A percentile compares a stretch with the other conserved stretches of the same genome.
Conservation (phyloP, 2,113 vertebrate genomes). For the Anarhynchus alexandrinus region DNA sequence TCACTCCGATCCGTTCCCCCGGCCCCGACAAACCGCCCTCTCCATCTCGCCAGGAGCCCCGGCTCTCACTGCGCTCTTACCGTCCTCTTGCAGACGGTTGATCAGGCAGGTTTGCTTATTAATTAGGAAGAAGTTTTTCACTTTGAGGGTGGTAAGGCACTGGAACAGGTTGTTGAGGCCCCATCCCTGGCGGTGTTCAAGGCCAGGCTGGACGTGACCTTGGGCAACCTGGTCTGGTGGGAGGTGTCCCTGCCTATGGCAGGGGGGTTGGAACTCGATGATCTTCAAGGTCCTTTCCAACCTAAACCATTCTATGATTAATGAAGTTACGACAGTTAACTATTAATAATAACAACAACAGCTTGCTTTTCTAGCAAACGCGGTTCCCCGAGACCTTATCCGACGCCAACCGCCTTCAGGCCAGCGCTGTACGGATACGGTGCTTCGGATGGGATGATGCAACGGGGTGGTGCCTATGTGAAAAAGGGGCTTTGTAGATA, state of each 20-base stretch:
- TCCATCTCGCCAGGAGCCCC: background rate
- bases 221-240: too few species aligned
- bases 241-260: too few species aligned
- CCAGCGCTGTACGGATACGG: rapidly evolving
- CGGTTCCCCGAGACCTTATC: background rate
- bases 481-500: background rate
- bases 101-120: background rate
- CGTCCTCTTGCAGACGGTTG: background rate
- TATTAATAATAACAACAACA: background rate
- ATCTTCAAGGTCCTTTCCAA: too few species aligned
- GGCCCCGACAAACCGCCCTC: background rate
- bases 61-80: too few species aligned
- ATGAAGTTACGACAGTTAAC: background rate
- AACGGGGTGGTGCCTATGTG: rapidly evolving
- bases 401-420: background rate
- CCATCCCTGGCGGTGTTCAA: too few species aligned
- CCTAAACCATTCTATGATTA: too few species aligned
- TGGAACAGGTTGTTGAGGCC: too few species aligned
- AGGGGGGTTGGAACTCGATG: too few species aligned
- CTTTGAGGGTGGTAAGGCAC: too few species aligned
- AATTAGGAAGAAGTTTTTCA: too few species aligned
- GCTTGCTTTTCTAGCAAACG: background rate
- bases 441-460: background rate
- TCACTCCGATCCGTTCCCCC: background rate
- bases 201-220: too few species aligned